Base-by-base conservation (phyloP, 2,888 invertebrate genomes). In the Stegana nigrithorax region DNA sequence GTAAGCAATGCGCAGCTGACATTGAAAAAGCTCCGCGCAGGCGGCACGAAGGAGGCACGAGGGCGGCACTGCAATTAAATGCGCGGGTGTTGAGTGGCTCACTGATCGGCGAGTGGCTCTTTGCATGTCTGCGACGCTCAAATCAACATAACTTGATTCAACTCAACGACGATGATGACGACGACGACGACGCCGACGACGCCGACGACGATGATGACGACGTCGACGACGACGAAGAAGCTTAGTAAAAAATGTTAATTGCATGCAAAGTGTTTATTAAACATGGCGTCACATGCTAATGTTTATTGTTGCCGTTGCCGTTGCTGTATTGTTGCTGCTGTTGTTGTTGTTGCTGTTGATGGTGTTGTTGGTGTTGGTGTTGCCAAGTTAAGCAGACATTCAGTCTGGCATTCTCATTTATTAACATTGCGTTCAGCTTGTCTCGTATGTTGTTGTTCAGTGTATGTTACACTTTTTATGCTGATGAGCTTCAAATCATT, bases 241-340 rank as follows among this genome's bases (percentile, higher is more conserved):
- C 73, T 73, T 68, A 69, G 70, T 67, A 51, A 62, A 61, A 67
- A 67, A 73, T 71, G 69, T 81, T 82, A 82, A 83, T 81, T 79
- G 78, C 78, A 84, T 84, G 83, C 84, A 84, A 83, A 82, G 73
- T 78, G 81, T 72, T 80, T 79, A 77, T 75, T 78, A 72, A 73
- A 73, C 73, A 70, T 65, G 65, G 64, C 73, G 67, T 65, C 64
- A 68, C 73, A 69, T 78, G 75, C 69, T 74, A 75, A 74, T 76
- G 27, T 42, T 26, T 17, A 5, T 39, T 39, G 5, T 3, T 17
- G 45, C 29, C n/a, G n/a, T n/a, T n/a, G n/a, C n/a, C n/a, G n/a
- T n/a, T n/a, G n/a, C n/a, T n/a, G n/a, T n/a, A 36, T n/a, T 36
- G 36, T 10, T 29, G 29, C 29, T 29, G 29, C 29, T 29, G 29